These are phyloP conservation scores for Platycnemis pennipes DNA, from an alignment of 2,888 invertebrate genomes.

Conservation along the genomic window DNA sequence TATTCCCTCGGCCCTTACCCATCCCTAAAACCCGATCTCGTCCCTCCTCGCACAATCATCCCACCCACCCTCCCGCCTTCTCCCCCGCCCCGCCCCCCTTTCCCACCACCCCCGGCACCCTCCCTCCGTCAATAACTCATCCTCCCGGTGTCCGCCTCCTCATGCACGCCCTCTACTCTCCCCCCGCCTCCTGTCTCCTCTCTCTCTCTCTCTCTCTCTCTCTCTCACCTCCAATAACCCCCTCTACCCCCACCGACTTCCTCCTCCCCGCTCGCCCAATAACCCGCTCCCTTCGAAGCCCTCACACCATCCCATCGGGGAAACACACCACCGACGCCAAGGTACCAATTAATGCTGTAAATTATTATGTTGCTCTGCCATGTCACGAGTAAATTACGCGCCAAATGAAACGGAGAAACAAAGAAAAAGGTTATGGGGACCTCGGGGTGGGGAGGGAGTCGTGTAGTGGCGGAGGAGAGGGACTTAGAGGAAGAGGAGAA, in stretches of 20 bases:
- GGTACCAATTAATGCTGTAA: slow-evolving; percentile 68
- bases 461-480: background rate
- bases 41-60: background rate
- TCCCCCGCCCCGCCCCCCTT: background rate
- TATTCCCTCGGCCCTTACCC: background rate
- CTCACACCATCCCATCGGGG: slow-evolving; percentile 45
- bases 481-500: background rate
- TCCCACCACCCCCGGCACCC: background rate
- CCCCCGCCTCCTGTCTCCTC: background rate
- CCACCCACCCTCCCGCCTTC: background rate
- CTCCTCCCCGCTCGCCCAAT: background rate
- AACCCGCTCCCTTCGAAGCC: slow-evolving; percentile 49
- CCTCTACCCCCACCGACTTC: background rate
- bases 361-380: slow-evolving; percentile 67
- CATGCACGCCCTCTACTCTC: background rate
- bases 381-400: slow-evolving; percentile 66
- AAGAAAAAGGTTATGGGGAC: slow-evolving; percentile 30
- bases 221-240: slow-evolving; percentile 13
- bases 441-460: background rate
- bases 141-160: background rate
- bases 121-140: slow-evolving; percentile 29
- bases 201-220: slow-evolving; percentile 9
- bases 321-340: slow-evolving; percentile 54
- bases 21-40: background rate
- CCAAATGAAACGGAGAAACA: slow-evolving; percentile 60